Percentiles rank a stretch among this genome's conserved stretches.
Conservation (phyloP, 2,888 invertebrate genomes). For the Dicyrtoma fusca region DNA sequence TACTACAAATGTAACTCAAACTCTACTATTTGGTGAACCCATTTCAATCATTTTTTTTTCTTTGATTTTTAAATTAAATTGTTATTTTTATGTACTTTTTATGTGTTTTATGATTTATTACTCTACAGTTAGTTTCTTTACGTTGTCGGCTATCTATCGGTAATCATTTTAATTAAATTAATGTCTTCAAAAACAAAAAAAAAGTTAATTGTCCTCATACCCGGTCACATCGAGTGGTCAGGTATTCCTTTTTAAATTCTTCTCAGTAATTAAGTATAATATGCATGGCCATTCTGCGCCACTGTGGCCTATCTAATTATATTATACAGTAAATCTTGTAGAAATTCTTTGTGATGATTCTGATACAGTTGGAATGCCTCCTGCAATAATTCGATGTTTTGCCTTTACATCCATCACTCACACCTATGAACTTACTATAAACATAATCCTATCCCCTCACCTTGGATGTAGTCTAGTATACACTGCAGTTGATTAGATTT, state of each 20-base stretch:
- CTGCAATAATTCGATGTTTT: constrained; percentile 40
- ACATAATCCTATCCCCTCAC: neutral
- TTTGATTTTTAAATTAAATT: neutral
- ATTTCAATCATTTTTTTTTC: constrained; percentile 11
- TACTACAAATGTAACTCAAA: too few species aligned
- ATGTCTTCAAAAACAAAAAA: neutral
- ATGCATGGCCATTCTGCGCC: constrained; percentile 40
- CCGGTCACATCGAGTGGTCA: constrained; percentile 37
- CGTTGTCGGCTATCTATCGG: neutral
- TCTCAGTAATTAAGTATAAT: constrained; percentile 3
- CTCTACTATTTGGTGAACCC: too few species aligned
- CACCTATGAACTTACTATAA: too few species aligned
- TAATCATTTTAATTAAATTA: neutral
- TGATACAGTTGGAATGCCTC: constrained; percentile 35
- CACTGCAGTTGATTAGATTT: too few species aligned
- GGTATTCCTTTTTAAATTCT: constrained; percentile 28
- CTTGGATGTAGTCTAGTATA: too few species aligned
- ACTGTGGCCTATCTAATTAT: constrained; percentile 29
- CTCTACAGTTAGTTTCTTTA: constrained; percentile 4
- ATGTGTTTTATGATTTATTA: neutral
- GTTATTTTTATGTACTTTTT: constrained; percentile 18
- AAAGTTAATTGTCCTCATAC: constrained; percentile 19
- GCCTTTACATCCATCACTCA: constrained; percentile 7
- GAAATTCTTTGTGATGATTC: constrained; percentile 26
- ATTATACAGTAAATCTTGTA: too few species aligned